Evolutionary conservation across 1,140 invertebrate species (phyloP).

Genomic region (Pseudomyrmex concolor): DNA sequence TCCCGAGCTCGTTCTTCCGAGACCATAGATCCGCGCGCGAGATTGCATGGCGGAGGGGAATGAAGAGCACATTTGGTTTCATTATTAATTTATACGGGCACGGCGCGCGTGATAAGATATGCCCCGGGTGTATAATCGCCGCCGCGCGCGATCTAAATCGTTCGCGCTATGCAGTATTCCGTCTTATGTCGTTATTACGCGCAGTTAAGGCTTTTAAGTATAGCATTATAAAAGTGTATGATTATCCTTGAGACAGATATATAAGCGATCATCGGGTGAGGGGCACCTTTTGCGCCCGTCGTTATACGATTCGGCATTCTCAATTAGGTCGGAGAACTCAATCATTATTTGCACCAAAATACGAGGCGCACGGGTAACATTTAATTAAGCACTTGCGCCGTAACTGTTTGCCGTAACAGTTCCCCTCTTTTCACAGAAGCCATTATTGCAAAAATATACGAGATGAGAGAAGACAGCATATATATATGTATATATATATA

Average conservation of each 20-base stretch:
- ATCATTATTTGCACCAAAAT: constrained; percentile 69
- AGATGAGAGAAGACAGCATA: constrained; percentile 15
- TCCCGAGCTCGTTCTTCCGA: background rate
- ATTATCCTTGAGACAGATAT: constrained; percentile 66
- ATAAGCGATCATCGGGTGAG: constrained; percentile 58
- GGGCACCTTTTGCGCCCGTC: constrained; percentile 3
- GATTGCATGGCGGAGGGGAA: background rate
- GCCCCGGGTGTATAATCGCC: constrained; percentile 42
- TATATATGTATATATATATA: background rate
- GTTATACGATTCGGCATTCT: constrained; percentile 67
- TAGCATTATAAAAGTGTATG: constrained; percentile 57
- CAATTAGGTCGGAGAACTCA: constrained; percentile 65
- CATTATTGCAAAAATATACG: constrained; percentile 63
- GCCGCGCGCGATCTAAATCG: constrained; percentile 35
- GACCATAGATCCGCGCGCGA: constrained; percentile 7
- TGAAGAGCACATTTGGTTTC: constrained; percentile 41
- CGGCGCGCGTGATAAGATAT: constrained; percentile 49
- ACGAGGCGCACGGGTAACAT: constrained; percentile 51
- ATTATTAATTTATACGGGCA: constrained; percentile 60
- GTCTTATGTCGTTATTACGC: constrained; percentile 65
- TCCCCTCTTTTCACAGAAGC: constrained; percentile 58
- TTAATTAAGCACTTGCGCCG: constrained; percentile 65
- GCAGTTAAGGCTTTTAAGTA: constrained; percentile 67
- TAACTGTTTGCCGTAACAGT: constrained; percentile 55
- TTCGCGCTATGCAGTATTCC: constrained; percentile 49